Evolutionary conservation across 2,888 invertebrate species (phyloP).

Genomic region (Cabera pusaria): DNA sequence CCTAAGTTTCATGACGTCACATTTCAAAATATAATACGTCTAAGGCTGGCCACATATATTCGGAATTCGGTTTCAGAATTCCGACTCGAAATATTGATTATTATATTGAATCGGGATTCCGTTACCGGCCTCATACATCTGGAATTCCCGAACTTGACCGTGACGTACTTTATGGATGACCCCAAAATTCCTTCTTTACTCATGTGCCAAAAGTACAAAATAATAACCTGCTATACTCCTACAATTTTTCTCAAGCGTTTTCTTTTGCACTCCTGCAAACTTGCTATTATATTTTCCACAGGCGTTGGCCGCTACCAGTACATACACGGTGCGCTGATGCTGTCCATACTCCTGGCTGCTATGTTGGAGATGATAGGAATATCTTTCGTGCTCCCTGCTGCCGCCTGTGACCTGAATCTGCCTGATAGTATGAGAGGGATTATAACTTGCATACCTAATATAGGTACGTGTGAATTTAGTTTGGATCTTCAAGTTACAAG

Average conservation of each 20-base stretch:
- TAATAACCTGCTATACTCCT: not conserved
- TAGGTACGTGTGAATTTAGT: constrained; percentile 67
- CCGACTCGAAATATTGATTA: too few relatives aligned
- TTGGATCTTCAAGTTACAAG: not conserved
- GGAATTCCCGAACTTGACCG: too few relatives aligned
- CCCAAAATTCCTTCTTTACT: too few relatives aligned
- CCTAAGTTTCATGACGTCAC: too few relatives aligned
- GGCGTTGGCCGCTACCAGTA: constrained; percentile 67
- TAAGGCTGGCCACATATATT: too few relatives aligned
- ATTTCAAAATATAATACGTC: too few relatives aligned
- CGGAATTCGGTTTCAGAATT: too few relatives aligned
- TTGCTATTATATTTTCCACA: constrained; percentile 30
- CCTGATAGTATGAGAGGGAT: constrained; percentile 85
- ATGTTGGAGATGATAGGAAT: constrained; percentile 75
- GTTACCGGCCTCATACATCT: too few relatives aligned
- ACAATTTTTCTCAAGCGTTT: constrained; percentile 2
- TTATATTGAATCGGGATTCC: too few relatives aligned
- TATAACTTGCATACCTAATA: constrained; percentile 86
- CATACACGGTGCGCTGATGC: constrained; percentile 60
- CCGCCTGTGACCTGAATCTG: constrained; percentile 86
- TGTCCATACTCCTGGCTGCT: constrained; percentile 50
- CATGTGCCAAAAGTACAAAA: too few relatives aligned
- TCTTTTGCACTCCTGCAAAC: not conserved
- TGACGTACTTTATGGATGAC: too few relatives aligned
- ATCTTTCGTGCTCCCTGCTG: constrained; percentile 88